These are phyloP conservation scores for Luperina testacea DNA, from an alignment of 2,888 invertebrate species.

Conservation along the genomic window DNA sequence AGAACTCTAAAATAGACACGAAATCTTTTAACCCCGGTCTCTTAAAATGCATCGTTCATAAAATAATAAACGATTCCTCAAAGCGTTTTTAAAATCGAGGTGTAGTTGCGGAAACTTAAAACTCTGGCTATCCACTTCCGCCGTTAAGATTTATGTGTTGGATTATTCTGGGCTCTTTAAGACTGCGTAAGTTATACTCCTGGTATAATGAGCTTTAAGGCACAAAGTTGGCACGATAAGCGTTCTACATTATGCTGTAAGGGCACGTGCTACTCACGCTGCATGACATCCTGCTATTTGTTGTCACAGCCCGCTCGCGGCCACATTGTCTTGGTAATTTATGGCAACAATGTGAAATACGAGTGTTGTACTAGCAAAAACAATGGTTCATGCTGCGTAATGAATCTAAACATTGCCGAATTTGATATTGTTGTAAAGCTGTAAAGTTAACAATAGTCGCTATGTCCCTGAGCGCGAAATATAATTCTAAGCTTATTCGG, in stretches of 20 bases:
- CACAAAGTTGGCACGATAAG: conserved; percentile 79
- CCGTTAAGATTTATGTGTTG: conserved; percentile 74
- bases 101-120: conserved; percentile 70
- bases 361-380: conserved; percentile 6
- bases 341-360: conserved; percentile 11
- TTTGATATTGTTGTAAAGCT: background rate
- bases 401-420: background rate
- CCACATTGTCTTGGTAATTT: conserved; percentile 32
- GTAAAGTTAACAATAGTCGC: background rate
- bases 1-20: conserved; percentile 4
- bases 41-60: conserved; percentile 41
- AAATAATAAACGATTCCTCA: conserved; percentile 55
- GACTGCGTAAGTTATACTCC: conserved; percentile 76
- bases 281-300: conserved; percentile 65
- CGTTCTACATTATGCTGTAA: conserved; percentile 75
- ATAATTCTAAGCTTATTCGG: background rate
- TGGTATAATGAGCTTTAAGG: conserved; percentile 81
- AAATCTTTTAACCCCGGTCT: conserved; percentile 37
- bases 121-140: conserved; percentile 74
- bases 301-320: conserved; percentile 38
- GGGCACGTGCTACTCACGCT: conserved; percentile 75
- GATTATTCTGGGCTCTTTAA: conserved; percentile 78
- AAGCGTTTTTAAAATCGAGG: conserved; percentile 63
- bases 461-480: too few relatives aligned
- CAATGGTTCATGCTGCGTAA: background rate